phyloP scores from a whole-genome alignment of 2,797 vertebrate species.

The Buphagus erythrorhynchus region DNA sequence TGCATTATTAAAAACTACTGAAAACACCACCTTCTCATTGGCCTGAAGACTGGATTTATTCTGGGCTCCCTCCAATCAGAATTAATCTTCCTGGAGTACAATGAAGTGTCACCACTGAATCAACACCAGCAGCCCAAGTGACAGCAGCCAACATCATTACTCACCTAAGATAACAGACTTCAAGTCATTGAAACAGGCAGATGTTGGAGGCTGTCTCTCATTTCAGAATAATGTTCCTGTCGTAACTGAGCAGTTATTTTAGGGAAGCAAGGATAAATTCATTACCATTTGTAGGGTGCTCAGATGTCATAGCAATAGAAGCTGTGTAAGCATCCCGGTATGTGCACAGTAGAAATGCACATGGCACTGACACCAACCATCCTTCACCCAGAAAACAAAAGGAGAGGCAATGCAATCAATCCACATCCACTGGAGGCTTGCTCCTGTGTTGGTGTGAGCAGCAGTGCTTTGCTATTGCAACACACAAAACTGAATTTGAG shows the following conservation, averaged over 20 bases:
- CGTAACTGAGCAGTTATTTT: conserved; percentile 46
- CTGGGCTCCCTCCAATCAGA: not conserved
- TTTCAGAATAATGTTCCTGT: conserved; percentile 22
- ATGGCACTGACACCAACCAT: not conserved
- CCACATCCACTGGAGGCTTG: not conserved
- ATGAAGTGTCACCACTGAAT: conserved; percentile 14
- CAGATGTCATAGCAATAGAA: not conserved
- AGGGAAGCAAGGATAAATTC: conserved; percentile 59
- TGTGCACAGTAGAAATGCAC: accelerated
- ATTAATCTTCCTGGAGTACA: not conserved
- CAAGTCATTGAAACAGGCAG: conserved; percentile 55
- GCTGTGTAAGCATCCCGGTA: not conserved
- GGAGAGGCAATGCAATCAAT: not conserved
- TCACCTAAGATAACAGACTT: conserved; percentile 43
- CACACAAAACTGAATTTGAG: not conserved
- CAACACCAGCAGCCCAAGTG: conserved; percentile 32
- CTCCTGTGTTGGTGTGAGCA: not conserved
- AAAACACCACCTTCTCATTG: not conserved
- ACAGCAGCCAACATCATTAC: conserved; percentile 46
- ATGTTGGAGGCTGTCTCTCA: conserved; percentile 48
- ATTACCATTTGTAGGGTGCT: conserved; percentile 11
- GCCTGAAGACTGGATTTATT: conserved; percentile 6
- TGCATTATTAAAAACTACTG: not conserved
- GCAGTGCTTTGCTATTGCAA: not conserved
- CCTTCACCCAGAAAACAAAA: not conserved